Evolutionary conservation across 2,797 vertebrate species (phyloP), one percentile per base, ranked within the genome.

Genomic region (Protonibea diacanthus): DNA sequence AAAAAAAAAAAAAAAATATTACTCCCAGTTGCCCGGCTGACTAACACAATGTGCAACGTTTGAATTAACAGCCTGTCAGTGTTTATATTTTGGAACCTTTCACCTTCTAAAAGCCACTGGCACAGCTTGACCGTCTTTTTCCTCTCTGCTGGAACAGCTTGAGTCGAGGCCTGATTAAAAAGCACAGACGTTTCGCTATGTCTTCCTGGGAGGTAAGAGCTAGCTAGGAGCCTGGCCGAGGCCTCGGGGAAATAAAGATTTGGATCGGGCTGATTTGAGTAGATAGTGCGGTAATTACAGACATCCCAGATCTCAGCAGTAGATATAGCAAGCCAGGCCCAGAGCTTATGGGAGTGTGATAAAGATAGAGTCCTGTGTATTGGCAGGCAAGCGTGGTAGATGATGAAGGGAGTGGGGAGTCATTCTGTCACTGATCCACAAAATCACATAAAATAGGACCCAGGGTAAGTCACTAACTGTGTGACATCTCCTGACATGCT

Each of bases 231-330:
- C 78, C 74, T 25, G 82, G 88, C 78, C 47, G 74, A 88, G 92
- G 89, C 92, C 94, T 91, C 74, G 59, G 91, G 94, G 95, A 94
- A 94, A 94, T 95, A 93, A 94, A 94, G 95, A 95, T 95, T 94
- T 82, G 91, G 93, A 95, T 95, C 93, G 88, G 84, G 82, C 91
- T 95, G 95, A 95, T 94, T 93, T 94, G 93, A 94, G 92, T 93
- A 93, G 95, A 95, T 94, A 87, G 90, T 82, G 89, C 84, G 81
- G 91, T 95, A 95, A 95, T 95, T 95, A 95, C 92, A 93, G 92
- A 84, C 91, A 91, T 91, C 91, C 91, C 91, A 91, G 93, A 94
- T 94, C 94, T 84, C 87, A 71, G 86, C 90, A 86, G 93, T 91
- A 90, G 91, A 93, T 87, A 82, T 72, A 25, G 82, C 76, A 33